Conservation (phyloP, 2,888 invertebrate genomes). For the Priocnemis perturbator region DNA sequence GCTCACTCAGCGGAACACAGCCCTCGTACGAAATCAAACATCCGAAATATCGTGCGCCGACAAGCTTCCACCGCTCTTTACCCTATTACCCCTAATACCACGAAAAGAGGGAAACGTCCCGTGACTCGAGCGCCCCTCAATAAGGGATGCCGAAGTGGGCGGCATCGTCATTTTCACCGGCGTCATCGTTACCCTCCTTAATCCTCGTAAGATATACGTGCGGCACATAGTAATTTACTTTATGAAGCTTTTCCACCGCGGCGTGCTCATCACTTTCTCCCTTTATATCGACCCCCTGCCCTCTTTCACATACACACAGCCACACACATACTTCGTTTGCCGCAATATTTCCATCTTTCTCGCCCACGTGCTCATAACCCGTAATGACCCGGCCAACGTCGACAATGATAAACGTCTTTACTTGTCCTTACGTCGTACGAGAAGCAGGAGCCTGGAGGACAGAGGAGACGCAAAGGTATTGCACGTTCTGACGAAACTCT, state of each 20-base stretch:
- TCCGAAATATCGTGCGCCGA: too few relatives aligned
- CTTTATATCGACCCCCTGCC: conserved; percentile 44
- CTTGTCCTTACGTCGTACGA: conserved; percentile 35
- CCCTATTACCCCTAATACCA: too few relatives aligned
- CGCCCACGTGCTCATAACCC: conserved; percentile 35
- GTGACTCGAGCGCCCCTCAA: too few relatives aligned
- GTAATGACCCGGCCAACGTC: conserved; percentile 30
- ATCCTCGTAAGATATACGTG: conserved; percentile 57
- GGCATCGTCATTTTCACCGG: conserved; percentile 15
- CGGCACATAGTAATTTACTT: conserved; percentile 60
- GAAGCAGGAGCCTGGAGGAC: conserved; percentile 19
- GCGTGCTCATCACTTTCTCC: conserved; percentile 54
- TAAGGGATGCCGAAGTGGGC: not conserved
- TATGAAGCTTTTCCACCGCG: conserved; percentile 50
- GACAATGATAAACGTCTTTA: conserved; percentile 41
- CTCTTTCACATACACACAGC: not conserved
- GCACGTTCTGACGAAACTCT: not conserved
- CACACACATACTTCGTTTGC: conserved; percentile 5
- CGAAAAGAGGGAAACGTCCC: too few relatives aligned
- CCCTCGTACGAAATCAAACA: too few relatives aligned
- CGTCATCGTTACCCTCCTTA: conserved; percentile 32
- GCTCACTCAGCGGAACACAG: too few relatives aligned
- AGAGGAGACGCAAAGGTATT: conserved; percentile 37
- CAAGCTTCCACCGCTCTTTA: too few relatives aligned
- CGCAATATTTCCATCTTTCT: conserved; percentile 25